Evolutionary conservation across 2,797 vertebrate species (phyloP), one percentile per base, ranked within the genome.

Genomic region (Coilia nasus): DNA sequence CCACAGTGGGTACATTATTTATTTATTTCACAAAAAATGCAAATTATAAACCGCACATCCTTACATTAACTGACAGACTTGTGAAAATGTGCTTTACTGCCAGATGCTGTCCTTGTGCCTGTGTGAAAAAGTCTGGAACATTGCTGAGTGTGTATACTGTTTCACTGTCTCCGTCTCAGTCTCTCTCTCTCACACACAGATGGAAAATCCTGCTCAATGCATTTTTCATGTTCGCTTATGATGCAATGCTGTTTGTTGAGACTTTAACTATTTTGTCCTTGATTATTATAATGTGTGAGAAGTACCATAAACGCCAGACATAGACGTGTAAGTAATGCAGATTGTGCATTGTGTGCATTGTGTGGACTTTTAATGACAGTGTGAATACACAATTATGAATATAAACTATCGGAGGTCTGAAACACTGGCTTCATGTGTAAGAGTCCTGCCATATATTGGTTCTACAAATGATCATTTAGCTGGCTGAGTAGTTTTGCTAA

Each of bases 61-160:
- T 78, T 21, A 78, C 31, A 78, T 78, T 78, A 78, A 44, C 19
- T 44, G 14, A 41, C 14, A 75, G 31, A 75, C 31, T 44, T 78
- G 28, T 75, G 67, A 75, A 78, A 41, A 78, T 21, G 71, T 44
- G 19, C 35, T 10, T 35, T 41, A n/a, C 17, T 19, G 71, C 71
- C 71, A 78, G 71, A 44, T 6, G 35, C 35, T 44, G 71, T 78
- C 71, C 31, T 44, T 78, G 35, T 41, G 71, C 31, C 31, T 7
- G 71, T 41, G 71, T 54, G 50, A 54, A 71, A 71, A 71, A 71
- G 67, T 71, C 31, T 78, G 71, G 71, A 78, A 78, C 35, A 41
- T 41, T 78, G 6, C 23, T 41, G 71, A 78, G 71, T 44, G 71
- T 19, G 71, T 19, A 78, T 78, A 41, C 35, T 21, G 71, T 78